These are phyloP conservation scores for Eurystomus gularis DNA, from an alignment of 2,113 vertebrate species.

Conservation along the genomic window DNA sequence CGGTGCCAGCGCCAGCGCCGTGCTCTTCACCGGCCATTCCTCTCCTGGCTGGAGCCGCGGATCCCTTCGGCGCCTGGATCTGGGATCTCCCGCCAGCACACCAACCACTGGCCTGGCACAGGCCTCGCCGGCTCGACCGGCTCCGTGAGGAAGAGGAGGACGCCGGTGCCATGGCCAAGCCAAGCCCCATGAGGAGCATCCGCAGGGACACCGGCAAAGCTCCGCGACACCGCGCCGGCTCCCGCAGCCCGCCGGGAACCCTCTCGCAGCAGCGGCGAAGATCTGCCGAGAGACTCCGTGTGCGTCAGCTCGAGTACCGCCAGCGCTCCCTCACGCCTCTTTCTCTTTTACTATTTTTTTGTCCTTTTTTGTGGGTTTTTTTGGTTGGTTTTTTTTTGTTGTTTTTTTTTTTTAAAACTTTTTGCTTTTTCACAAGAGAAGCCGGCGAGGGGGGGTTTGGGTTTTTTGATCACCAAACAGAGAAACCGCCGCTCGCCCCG, in stretches of 20 bases:
- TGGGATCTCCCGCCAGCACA: neutral
- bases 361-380: no score
- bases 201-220: neutral
- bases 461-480: neutral
- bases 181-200: neutral
- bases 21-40: accelerated
- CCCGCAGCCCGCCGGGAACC: neutral
- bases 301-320: conserved; percentile 60
- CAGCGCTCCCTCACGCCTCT: conserved; percentile 58
- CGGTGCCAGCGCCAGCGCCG: neutral
- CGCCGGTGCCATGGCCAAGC: neutral
- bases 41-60: neutral
- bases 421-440: neutral
- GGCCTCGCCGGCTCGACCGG: neutral
- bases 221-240: neutral
- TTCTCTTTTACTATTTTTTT: neutral
- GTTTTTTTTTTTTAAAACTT: neutral
- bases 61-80: neutral
- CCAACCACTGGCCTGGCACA: neutral
- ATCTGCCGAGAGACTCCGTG: conserved; percentile 70
- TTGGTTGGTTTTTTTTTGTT: neutral
- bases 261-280: neutral
- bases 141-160: neutral
- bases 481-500: neutral
- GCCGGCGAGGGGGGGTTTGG: neutral